phyloP scores from a whole-genome alignment of 2,888 invertebrate species.

The Drosophila infuscata region DNA sequence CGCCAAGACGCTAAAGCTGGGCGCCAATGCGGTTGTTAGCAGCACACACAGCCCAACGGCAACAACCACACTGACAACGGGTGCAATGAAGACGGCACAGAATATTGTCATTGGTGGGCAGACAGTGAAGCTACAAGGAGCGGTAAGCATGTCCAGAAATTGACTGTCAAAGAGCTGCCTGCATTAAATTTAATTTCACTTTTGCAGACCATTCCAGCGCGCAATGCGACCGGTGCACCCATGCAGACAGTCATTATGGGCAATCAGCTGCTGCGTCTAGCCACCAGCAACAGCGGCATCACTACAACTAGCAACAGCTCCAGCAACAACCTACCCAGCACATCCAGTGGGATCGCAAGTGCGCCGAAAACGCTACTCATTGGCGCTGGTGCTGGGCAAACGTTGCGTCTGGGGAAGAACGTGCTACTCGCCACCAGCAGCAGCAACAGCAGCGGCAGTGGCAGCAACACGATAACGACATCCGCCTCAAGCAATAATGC shows the following conservation, averaged over 20 bases:
- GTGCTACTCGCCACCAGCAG: slow-evolving; percentile 55
- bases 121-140: slow-evolving; percentile 83
- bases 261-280: slow-evolving; percentile 84
- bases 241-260: slow-evolving; percentile 85
- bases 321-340: slow-evolving; percentile 49
- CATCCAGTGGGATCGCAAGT: slow-evolving; percentile 48
- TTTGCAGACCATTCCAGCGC: slow-evolving; percentile 57
- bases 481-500: slow-evolving; percentile 65
- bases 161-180: not conserved
- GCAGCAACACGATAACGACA: slow-evolving; percentile 50
- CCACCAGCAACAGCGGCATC: slow-evolving; percentile 45
- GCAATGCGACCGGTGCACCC: slow-evolving; percentile 54
- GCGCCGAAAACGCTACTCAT: slow-evolving; percentile 81
- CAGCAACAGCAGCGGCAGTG: slow-evolving; percentile 29
- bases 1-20: slow-evolving; percentile 63
- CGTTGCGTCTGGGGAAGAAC: slow-evolving; percentile 80
- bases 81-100: slow-evolving; percentile 71
- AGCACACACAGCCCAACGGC: slow-evolving; percentile 82
- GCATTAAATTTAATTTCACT: not conserved
- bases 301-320: slow-evolving; percentile 46
- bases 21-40: slow-evolving; percentile 84
- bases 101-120: slow-evolving; percentile 85
- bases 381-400: slow-evolving; percentile 77
- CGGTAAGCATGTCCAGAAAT: slow-evolving; percentile 64
- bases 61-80: slow-evolving; percentile 76